Conservation (phyloP, 2,888 invertebrate genomes). For the Cenopis cana region DNA sequence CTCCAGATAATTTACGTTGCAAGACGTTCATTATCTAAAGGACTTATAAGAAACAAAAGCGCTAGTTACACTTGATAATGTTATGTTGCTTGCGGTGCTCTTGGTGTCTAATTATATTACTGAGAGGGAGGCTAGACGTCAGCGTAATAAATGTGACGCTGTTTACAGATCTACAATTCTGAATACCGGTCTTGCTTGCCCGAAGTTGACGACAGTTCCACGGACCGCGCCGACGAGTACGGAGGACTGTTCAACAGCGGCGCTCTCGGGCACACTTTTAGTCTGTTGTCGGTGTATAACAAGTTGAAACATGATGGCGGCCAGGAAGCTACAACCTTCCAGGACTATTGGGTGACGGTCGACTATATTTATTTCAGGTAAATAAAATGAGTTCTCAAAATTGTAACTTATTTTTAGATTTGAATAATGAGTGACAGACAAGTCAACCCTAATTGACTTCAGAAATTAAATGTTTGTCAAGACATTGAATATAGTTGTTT, state of each 20-base stretch:
- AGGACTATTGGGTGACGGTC: slow-evolving; percentile 91
- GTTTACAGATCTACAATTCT: slow-evolving; percentile 66
- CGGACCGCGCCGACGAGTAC: slow-evolving; percentile 49
- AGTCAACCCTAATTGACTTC: too few species aligned
- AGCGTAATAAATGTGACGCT: not conserved
- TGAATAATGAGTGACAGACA: too few species aligned
- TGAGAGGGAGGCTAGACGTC: too few species aligned
- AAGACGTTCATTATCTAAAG: not conserved
- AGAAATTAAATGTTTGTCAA: too few species aligned
- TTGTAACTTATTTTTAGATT: too few species aligned
- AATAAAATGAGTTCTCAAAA: too few species aligned
- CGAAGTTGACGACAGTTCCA: not conserved
- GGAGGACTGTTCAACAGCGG: slow-evolving; percentile 85
- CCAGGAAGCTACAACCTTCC: slow-evolving; percentile 90
- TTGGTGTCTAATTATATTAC: not conserved
- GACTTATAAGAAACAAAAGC: too few species aligned
- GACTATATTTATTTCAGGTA: slow-evolving; percentile 96
- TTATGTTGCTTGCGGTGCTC: not conserved
- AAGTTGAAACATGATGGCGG: slow-evolving; percentile 74
- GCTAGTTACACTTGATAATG: too few species aligned
- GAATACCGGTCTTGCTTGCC: slow-evolving; percentile 52
- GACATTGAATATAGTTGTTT: too few species aligned
- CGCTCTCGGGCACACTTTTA: slow-evolving; percentile 87
- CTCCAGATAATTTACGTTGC: not conserved
- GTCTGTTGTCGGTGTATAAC: slow-evolving; percentile 88